Evolutionary conservation across 1,140 invertebrate genomes (phyloP), one percentile per base, ranked within the genome.

Genomic region (Hestina assimilis): DNA sequence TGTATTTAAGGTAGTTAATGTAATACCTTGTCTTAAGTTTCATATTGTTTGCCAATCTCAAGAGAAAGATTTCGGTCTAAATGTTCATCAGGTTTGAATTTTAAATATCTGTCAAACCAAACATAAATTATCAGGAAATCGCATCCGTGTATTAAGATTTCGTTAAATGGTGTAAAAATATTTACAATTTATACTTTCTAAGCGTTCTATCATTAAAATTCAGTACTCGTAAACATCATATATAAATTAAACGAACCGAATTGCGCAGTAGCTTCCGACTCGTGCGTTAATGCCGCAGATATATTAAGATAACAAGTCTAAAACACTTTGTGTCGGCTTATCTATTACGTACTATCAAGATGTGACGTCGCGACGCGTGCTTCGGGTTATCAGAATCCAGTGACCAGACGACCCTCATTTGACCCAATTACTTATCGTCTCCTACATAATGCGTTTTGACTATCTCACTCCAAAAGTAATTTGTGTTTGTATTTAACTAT

Each of bases 391-490:
- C 77, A 50, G 46, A n/a, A 59, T 59, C 55, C 48, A 43, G 48
- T 63, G 74, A 71, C 76, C 74, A 83, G 63, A 75, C 71, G 69
- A 83, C 72, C 74, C 69, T 28, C 67, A 69, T 70, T 66, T 77
- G 73, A 75, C 77, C 81, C 59, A 84, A 77, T 80, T 84, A 75
- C 46, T 70, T 81, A 79, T 79, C 75, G 50, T 52, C 50, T 59
- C 43, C 35, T 46, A 59, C 56, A 54, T 60, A 67, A 55, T 64
- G 43, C 51, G 61, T 56, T 61, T 55, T 60, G 45, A 54, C 65
- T 73, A 68, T 69, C 72, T 75, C 29, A 63, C 69, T 68, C 64
- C 47, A 62, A 54, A 46, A 48, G 38, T 60, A 47, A 63, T 60
- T 60, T 29, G 35, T 43, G 43, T 48, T 35, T 58, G 65, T 61